Conservation (phyloP, 2,113 vertebrate genomes). For the Upupa epops region DNA sequence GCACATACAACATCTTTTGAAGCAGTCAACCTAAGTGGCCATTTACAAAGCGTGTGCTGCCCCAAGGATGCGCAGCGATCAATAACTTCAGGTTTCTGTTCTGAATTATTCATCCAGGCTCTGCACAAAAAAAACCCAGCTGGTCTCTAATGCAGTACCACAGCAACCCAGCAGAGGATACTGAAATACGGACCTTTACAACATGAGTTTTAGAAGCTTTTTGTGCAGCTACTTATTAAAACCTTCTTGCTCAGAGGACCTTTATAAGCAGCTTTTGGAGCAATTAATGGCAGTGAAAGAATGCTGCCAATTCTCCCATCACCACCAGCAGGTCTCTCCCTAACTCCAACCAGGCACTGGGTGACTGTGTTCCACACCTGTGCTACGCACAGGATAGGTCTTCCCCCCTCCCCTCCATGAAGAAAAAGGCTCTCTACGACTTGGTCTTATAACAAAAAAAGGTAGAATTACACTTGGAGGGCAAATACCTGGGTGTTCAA, state of each 20-base stretch:
- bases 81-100: not conserved
- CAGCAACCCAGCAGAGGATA: not conserved
- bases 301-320: not conserved
- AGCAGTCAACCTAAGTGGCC: not conserved
- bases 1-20: not conserved
- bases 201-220: not conserved
- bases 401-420: not conserved
- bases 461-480: not conserved
- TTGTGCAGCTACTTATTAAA: not conserved
- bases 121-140: not conserved
- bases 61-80: not conserved
- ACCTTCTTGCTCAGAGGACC: not conserved
- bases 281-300: not conserved
- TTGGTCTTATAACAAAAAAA: not conserved
- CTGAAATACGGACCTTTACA: not conserved
- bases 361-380: fast-evolving
- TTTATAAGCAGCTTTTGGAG: not conserved
- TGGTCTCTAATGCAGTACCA: not conserved
- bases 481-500: not conserved
- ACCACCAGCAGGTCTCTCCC: not conserved
- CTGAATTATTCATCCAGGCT: constrained; percentile 24
- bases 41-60: not conserved
- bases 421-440: not conserved
- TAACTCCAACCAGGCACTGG: fast-evolving
- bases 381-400: not conserved